phyloP scores from a whole-genome alignment of 2,888 invertebrate species.

The Ornithoptera alexandrae region DNA sequence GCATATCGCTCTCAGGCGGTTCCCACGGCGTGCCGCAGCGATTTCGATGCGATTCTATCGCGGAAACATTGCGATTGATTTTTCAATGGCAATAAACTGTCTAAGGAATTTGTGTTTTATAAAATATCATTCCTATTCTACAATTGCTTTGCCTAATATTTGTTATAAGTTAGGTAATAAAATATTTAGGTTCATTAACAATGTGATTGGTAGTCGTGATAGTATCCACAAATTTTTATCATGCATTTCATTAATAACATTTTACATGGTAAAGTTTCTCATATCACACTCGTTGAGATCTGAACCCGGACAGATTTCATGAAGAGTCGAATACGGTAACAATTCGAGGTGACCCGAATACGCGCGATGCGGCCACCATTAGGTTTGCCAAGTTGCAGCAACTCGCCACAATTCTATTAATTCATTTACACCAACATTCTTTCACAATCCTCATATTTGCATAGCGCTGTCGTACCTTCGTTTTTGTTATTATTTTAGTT shows the following conservation, averaged over 20 bases:
- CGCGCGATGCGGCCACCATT: constrained; percentile 41
- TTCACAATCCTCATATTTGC: constrained; percentile 21
- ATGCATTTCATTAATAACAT: no score
- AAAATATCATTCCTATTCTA: not conserved
- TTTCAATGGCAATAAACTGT: constrained; percentile 31
- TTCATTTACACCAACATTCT: constrained; percentile 23
- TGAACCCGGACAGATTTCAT: no score
- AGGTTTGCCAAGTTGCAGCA: constrained; percentile 47
- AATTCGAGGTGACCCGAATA: constrained; percentile 57
- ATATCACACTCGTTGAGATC: no score
- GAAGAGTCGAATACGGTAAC: constrained; percentile 46
- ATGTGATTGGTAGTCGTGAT: no score
- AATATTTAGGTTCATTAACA: no score
- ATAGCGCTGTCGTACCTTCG: not conserved
- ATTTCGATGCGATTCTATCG: constrained; percentile 24
- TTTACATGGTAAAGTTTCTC: no score
- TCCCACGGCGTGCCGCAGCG: constrained; percentile 54
- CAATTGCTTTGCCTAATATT: not conserved
- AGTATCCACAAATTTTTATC: no score
- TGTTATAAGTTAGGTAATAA: no score
- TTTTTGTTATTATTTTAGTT: not conserved
- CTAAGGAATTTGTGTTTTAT: not conserved
- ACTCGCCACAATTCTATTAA: constrained; percentile 46
- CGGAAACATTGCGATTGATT: constrained; percentile 33
- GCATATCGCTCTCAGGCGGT: constrained; percentile 58